Base-by-base conservation (phyloP, 1,140 invertebrate species). In the Trachymyrmex cornetzi region DNA sequence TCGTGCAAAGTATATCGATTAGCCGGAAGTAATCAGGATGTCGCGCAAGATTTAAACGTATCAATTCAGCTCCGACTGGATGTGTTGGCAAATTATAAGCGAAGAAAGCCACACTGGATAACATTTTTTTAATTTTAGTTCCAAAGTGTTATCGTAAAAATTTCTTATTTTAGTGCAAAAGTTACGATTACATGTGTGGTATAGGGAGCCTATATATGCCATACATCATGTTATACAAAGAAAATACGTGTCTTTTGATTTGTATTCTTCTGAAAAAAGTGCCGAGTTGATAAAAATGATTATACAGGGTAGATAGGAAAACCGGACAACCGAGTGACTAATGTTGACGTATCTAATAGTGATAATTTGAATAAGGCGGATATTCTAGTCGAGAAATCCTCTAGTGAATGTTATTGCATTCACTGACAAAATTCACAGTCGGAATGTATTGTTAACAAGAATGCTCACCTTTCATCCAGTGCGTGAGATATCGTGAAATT, bases 221-320 rank as follows among this genome's bases (percentile, higher is more conserved):
- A 63, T 88, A 86, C 55, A 85, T 55, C 30, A 64, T 91, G 82
- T 91, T 89, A 89, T 61, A 89, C 12, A 84, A 91, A 80, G 88
- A 71, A 89, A 87, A 91, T 89, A 79, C 85, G 89, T 87, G 86
- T 84, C 81, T 71, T 90, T 86, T 74, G 12, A 59, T 90, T 87
- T 90, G 44, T 59, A 59, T 74, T 89, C 16, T 34, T 82, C 53
- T 55, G 74, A 69, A 71, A 82, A 74, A 22, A 82, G 38, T 82
- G 19, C 34, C 53, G 67, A 84, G 3, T 71, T 48, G 79, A 38
- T 82, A 74, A 22, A 84, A 74, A 44, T 44, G 34, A 61, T 57
- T 82, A 87, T 87, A 90, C 77, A 90, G 88, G 88, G 85, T 90
- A 84, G 85, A 74, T 90, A 74, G 64, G 80, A 81, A 75, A 82